Evolutionary conservation across 1,140 invertebrate species (phyloP), one percentile per base, ranked within the genome.

Genomic region (Penaeus japonicus): DNA sequence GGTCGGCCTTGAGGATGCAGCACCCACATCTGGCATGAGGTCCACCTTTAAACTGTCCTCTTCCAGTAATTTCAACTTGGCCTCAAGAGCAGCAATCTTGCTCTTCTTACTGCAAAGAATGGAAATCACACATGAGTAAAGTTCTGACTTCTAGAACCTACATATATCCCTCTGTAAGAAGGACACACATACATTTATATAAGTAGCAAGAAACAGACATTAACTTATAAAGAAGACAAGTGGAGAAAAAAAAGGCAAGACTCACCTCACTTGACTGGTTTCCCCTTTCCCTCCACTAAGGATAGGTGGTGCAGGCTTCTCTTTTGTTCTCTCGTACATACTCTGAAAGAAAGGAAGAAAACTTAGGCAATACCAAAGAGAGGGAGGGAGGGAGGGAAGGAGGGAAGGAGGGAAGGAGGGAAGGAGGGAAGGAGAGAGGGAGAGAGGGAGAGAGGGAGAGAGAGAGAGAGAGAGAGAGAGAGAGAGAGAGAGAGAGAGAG

Each of bases 201-300:
- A n/a, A n/a, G n/a, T n/a, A n/a, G n/a, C n/a, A 65, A 30, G 35
- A 18, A 73, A 73, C 0, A 73, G 7, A 32, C 0, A 27, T n/a
- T 18, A 4, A 30, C 12, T 12, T 15, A 18, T 4, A 30, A 0
- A 73, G 0, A 27, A n/a, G 24, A 24, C 3, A 73, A 7, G 24
- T 7, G 35, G 27, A 27, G 10, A 73, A 24, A 73, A 4, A 15
- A 73, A n/a, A 73, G n/a, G 18, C 3, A n/a, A 30, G 15, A 78
- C 62, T 54, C 78, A 88, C 86, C 86, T 88, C 24, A 77, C 47
- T 77, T 73, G 65, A 59, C 39, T 82, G 24, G 80, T 35, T 30
- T 88, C 86, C 78, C 57, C 86, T 27, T 88, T 88, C 20, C 86
- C 86, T 32, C 62, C 86, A 53, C 86, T 88, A 18, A 88, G 80